These are phyloP conservation scores for Heliangelus exortis DNA, from an alignment of 2,797 vertebrate genomes.

Conservation along the genomic window DNA sequence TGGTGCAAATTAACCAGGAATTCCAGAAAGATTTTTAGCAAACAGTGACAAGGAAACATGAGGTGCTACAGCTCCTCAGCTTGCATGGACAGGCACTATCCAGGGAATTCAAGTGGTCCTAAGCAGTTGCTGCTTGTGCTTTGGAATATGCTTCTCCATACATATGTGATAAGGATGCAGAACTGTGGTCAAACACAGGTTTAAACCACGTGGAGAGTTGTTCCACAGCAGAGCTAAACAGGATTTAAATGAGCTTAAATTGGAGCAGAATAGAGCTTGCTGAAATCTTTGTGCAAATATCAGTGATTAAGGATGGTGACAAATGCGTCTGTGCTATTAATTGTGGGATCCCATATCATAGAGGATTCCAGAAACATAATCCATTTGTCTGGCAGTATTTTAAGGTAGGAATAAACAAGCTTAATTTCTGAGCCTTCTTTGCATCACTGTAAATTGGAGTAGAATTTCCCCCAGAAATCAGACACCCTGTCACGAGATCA, in stretches of 20 bases:
- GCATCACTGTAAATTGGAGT: not conserved
- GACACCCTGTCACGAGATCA: not conserved
- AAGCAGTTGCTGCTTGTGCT: not conserved
- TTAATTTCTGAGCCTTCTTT: conserved; percentile 4
- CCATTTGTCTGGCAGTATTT: not conserved
- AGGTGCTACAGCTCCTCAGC: not conserved
- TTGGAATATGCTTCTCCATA: not conserved
- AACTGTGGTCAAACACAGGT: not conserved
- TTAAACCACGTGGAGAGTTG: not conserved
- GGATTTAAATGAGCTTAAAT: not conserved
- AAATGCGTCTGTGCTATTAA: conserved; percentile 10
- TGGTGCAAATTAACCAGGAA: not conserved
- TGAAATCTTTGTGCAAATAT: not conserved
- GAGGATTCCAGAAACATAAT: not conserved
- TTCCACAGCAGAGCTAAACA: not conserved
- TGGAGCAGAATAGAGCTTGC: not conserved
- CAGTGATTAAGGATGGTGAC: not conserved
- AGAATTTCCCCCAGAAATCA: conserved; percentile 15
- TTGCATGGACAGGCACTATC: not conserved
- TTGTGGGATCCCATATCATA: not conserved
- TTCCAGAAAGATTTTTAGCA: not conserved
- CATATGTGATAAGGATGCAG: not conserved
- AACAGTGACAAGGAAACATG: not conserved
- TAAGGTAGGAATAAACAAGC: not conserved
- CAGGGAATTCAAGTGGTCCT: not conserved